Percentiles rank a stretch among this genome's conserved stretches.
phyloP scores from a whole-genome alignment of 2,888 invertebrate genomes.

The Spatulosminthurus flaviceps region DNA sequence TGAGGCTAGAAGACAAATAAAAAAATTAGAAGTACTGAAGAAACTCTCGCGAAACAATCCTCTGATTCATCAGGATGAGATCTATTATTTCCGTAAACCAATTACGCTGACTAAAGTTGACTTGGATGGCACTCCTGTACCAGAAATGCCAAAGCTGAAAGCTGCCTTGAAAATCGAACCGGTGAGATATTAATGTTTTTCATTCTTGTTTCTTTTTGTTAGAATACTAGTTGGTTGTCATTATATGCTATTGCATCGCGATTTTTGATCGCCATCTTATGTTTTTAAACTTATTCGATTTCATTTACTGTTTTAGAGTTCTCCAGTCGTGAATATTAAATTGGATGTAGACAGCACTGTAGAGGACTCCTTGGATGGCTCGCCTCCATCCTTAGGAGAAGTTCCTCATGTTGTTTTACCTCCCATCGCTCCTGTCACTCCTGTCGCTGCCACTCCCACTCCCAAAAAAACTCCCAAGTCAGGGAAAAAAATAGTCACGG shows the following conservation, averaged over 20 bases:
- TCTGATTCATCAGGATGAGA: conserved; percentile 89
- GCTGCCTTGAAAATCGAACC: conserved; percentile 50
- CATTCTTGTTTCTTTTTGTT: neutral
- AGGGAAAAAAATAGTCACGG: conserved; percentile 86
- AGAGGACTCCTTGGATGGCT: conserved; percentile 83
- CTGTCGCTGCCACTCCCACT: conserved; percentile 53
- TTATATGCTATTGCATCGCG: too few relatives aligned
- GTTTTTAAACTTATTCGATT: too few relatives aligned
- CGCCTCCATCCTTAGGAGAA: conserved; percentile 78
- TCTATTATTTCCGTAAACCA: conserved; percentile 80
- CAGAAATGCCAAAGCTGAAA: conserved; percentile 55
- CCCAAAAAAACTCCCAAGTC: conserved; percentile 67
- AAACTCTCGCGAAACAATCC: conserved; percentile 82
- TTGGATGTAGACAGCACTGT: conserved; percentile 67
- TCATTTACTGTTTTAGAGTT: conserved; percentile 38
- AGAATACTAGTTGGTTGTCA: too few relatives aligned
- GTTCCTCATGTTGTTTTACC: conserved; percentile 67
- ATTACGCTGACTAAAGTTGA: conserved; percentile 66
- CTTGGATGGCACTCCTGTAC: conserved; percentile 57
- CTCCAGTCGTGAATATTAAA: conserved; percentile 64
- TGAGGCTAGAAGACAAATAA: conserved; percentile 82
- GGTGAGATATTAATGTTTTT: conserved; percentile 43
- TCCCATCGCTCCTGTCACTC: neutral
- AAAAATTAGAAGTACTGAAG: conserved; percentile 79
- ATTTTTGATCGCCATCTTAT: too few relatives aligned